phyloP scores from a whole-genome alignment of 2,797 vertebrate species.

The Euthynnus affinis region DNA sequence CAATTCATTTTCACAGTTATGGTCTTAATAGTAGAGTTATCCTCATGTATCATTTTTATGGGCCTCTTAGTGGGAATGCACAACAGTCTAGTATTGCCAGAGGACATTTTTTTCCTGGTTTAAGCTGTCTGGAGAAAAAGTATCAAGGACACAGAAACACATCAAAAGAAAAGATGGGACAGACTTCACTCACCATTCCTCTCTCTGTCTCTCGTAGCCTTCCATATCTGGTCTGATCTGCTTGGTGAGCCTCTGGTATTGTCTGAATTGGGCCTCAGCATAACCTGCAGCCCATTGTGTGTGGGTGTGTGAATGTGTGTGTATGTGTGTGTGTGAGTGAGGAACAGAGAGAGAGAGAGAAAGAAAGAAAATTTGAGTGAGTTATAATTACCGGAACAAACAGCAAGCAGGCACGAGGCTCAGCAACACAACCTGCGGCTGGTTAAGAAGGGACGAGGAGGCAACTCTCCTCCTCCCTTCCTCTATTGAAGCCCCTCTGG shows the following conservation, averaged over 20 bases:
- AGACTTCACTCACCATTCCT: conserved; percentile 87
- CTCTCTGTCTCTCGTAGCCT: conserved; percentile 89
- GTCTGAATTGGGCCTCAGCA: conserved; percentile 94
- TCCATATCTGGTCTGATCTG: conserved; percentile 97
- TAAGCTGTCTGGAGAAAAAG: neutral
- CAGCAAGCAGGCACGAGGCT: conserved; percentile 71
- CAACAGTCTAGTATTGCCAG: neutral
- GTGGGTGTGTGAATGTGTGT: conserved; percentile 7
- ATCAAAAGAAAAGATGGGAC: neutral
- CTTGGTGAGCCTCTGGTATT: conserved; percentile 95
- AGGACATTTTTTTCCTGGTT: conserved; percentile 1
- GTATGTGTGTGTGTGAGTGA: conserved; percentile 11
- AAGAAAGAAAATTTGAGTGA: conserved; percentile 10
- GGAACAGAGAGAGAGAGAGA: conserved; percentile 40
- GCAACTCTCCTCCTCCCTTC: conserved; percentile 39
- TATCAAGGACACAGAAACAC: conserved; percentile 2
- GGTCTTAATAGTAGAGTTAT: conserved; percentile 8
- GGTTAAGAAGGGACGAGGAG: conserved; percentile 52
- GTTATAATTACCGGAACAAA: conserved; percentile 79
- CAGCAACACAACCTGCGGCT: conserved; percentile 63
- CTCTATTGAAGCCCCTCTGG: conserved; percentile 61
- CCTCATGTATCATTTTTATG: conserved; percentile 15
- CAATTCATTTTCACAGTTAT: conserved; percentile 59
- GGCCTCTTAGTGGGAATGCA: neutral
- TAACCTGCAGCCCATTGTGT: conserved; percentile 87